These are phyloP conservation scores for Heptranchias perlo DNA, from an alignment of 2,113 vertebrate species.

Conservation along the genomic window DNA sequence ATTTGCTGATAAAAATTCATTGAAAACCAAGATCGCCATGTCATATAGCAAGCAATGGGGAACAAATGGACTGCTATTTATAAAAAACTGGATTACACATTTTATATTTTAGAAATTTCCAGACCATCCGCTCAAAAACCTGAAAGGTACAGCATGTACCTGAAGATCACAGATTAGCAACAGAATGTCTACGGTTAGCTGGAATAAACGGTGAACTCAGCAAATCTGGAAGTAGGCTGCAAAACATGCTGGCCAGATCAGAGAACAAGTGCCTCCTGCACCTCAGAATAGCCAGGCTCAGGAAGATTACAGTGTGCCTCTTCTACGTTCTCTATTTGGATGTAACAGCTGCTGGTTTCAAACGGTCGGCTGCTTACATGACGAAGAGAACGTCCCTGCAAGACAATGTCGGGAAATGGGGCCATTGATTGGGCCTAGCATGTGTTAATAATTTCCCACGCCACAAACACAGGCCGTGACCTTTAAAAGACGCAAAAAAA, in stretches of 20 bases:
- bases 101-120: not conserved
- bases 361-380: not conserved
- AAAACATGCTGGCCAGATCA: not conserved
- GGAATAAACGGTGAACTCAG: too few relatives aligned
- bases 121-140: not conserved
- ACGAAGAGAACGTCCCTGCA: not conserved
- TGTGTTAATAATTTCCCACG: slow-evolving; percentile 16
- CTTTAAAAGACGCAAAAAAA: not conserved
- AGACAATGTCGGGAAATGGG: slow-evolving; percentile 25
- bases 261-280: not conserved
- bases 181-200: not conserved
- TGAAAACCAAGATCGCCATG: not conserved
- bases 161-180: not conserved
- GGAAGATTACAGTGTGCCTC: not conserved
- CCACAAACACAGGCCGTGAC: not conserved
- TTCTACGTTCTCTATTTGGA: not conserved
- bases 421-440: slow-evolving; percentile 2
- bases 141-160: not conserved
- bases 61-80: not conserved
- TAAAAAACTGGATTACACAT: not conserved
- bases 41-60: not conserved
- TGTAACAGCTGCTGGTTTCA: too few relatives aligned
- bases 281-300: not conserved
- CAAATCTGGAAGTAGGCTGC: not conserved
- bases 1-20: too few relatives aligned